These are phyloP conservation scores for Andrena trimmerana DNA, from an alignment of 2,888 invertebrate genomes.

Conservation along the genomic window DNA sequence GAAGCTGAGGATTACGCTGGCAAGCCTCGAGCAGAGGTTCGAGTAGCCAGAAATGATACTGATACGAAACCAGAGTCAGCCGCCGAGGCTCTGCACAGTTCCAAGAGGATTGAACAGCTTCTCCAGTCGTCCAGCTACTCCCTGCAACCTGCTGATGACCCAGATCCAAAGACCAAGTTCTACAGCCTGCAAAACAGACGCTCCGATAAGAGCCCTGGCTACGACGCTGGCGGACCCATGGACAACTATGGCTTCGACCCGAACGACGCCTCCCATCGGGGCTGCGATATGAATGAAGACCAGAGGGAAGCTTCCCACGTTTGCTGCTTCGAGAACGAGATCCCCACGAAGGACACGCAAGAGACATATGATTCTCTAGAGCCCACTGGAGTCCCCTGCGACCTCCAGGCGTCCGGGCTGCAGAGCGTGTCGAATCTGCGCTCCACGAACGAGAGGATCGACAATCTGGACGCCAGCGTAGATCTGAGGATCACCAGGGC, in stretches of 20 bases:
- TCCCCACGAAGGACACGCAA: conserved; percentile 78
- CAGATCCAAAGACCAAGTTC: conserved; percentile 60
- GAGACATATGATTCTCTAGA: conserved; percentile 81
- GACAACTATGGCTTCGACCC: conserved; percentile 50
- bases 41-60: background rate
- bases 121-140: conserved; percentile 53
- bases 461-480: conserved; percentile 69
- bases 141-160: conserved; percentile 42
- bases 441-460: conserved; percentile 61
- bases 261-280: conserved; percentile 30
- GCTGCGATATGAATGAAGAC: background rate
- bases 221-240: conserved; percentile 17
- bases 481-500: conserved; percentile 80
- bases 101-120: conserved; percentile 58
- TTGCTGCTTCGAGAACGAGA: conserved; percentile 71
- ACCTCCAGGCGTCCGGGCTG: conserved; percentile 36
- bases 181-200: conserved; percentile 67
- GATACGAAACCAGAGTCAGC: conserved; percentile 27
- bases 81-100: conserved; percentile 28
- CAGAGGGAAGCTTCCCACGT: background rate
- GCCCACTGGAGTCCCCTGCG: conserved; percentile 57
- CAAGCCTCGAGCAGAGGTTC: conserved; percentile 28
- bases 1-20: conserved; percentile 41
- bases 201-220: conserved; percentile 26
- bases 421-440: conserved; percentile 40